These are phyloP conservation scores for Babyrousa celebensis DNA, from an alignment of 2,797 vertebrate species.

Conservation along the genomic window DNA sequence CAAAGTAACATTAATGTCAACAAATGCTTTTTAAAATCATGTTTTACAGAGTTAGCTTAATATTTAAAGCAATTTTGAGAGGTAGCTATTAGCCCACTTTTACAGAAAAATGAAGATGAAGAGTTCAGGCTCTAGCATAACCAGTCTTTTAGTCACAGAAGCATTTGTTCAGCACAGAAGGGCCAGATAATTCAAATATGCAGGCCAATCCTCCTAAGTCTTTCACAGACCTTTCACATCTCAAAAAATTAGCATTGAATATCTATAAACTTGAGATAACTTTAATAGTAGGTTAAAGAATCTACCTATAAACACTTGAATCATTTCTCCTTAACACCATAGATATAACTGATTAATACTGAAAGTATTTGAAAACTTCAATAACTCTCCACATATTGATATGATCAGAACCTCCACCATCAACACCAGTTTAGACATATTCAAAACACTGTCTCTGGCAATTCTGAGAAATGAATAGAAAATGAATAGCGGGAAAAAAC, in stretches of 20 bases:
- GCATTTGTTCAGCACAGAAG: background rate
- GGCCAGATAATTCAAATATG: background rate
- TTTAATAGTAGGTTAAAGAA: conserved; percentile 31
- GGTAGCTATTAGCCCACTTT: background rate
- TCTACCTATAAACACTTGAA: background rate
- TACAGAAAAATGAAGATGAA: conserved; percentile 21
- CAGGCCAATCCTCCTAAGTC: background rate
- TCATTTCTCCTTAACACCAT: background rate
- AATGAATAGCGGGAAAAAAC: background rate
- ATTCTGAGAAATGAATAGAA: conserved; percentile 42
- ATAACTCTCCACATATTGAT: background rate
- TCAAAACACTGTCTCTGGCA: background rate
- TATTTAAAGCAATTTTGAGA: conserved; percentile 2
- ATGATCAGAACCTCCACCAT: background rate
- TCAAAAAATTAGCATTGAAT: conserved; percentile 13
- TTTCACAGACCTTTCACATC: background rate
- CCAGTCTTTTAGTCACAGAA: conserved; percentile 19
- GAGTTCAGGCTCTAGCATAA: background rate
- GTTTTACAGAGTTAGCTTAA: conserved; percentile 41
- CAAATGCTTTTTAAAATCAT: background rate
- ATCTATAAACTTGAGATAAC: background rate
- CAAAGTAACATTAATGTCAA: conserved; percentile 29
- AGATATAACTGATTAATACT: background rate
- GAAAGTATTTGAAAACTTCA: background rate
- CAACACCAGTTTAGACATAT: background rate